Evolutionary conservation across 2,888 invertebrate species (phyloP), one percentile per base, ranked within the genome.

Genomic region (Coremacera marginata): DNA sequence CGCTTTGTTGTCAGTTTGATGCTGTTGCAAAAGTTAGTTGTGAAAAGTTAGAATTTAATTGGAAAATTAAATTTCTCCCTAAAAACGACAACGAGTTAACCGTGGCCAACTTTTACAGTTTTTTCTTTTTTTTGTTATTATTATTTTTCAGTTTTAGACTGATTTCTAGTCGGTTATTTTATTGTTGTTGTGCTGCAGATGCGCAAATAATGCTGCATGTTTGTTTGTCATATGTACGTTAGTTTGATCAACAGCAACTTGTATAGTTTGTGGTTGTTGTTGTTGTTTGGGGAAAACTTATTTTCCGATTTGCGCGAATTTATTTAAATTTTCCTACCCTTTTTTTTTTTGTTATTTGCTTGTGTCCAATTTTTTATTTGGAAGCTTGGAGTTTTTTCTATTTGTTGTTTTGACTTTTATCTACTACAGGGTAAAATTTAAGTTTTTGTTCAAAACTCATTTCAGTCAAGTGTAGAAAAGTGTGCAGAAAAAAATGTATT

Each of bases 1-100:
- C 5, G 55, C 55, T 55, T 55, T 55, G 55, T 22, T 55, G 55
- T 55, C 55, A 55, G 55, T 22, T 55, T 55, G 55, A 55, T 63
- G 16, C n/a, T 60, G 27, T 25, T 60, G 27, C 34, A 55, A 55
- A 72, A 25, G 74, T 76, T 44, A 44, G 44, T 75, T 67, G 52
- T 19, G 16, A 52, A 75, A 71, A 76, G 73, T 73, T 78, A 27
- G 82, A 80, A 83, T 87, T 87, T 86, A 87, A 87, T 87, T 87
- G 87, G 86, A 87, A 86, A 86, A 87, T 86, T 84, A 86, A 87
- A 87, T 87, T 87, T 83, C 71, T 81, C 85, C 81, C 82, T 81
- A 73, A 76, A 62, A 62, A 49, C 31, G 27, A 70, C 37, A 57
- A 19, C 27, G 19, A 70, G 34, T 25, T 27, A 73, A 73, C 44